Base-by-base conservation (phyloP, 2,888 invertebrate genomes). In the Amphiduros pacificus region DNA sequence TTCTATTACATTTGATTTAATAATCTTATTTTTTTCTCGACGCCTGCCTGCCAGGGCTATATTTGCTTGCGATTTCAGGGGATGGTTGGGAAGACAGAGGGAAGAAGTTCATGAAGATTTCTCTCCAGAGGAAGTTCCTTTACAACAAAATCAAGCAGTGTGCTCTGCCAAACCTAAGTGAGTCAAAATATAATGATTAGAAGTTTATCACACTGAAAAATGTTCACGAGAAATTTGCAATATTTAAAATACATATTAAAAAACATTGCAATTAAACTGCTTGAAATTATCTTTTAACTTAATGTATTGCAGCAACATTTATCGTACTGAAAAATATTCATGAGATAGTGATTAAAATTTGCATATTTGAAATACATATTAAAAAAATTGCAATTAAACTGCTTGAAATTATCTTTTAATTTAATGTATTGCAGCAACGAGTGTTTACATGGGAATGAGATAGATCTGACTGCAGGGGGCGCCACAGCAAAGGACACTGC, bases 121-220 rank as follows among this genome's bases (percentile, higher is more conserved):
- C n/a, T 40, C 52, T 14, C 49, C 59, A 17, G 59, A 59, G 40
- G 59, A 59, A 26, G 59, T 59, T 14, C 59, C 59, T 4, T 41
- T 59, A 1, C 59, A 59, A 22, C 51, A 59, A 22, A 40, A n/a
- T n/a, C n/a, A n/a, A n/a, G n/a, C n/a, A n/a, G n/a, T 20, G n/a
- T 59, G 52, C 52, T 57, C 29, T 6, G 28, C 40, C 26, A 59
- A 59, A 41, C 59, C 50, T 17, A 59, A 59, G 59, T 59, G 32
- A 52, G 52, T 52, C n/a, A n/a, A n/a, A n/a, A n/a, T n/a, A n/a
- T n/a, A n/a, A n/a, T n/a, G n/a, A n/a, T n/a, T n/a, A n/a, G n/a
- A n/a, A n/a, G n/a, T 11, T 9, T 17, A 11, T 11, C 17, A 17
- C 36, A 36, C 17, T 9, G 36, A 36, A 36, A 36, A 36, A 36